A percentile compares a stretch with the other conserved stretches of the same genome.
Evolutionary conservation across 2,888 invertebrate species (phyloP).

Genomic region (Deilephila porcellus): DNA sequence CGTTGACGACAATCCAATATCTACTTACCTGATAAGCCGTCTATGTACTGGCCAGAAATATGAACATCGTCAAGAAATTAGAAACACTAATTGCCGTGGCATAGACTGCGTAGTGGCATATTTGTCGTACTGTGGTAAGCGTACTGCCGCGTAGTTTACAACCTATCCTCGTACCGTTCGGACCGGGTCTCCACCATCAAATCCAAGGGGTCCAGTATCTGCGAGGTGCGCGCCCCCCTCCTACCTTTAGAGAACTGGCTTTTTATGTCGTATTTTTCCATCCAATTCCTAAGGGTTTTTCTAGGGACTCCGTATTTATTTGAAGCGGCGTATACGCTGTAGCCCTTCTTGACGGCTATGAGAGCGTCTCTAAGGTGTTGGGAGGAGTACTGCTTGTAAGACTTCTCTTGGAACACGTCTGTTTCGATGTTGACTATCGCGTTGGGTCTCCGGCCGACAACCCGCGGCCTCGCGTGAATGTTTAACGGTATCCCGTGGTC

Average conservation of each 20-base stretch:
- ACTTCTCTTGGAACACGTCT: slow-evolving; percentile 80
- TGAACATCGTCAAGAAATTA: neutral
- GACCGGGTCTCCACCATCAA: slow-evolving; percentile 67
- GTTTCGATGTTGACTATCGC: slow-evolving; percentile 79
- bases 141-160: slow-evolving; percentile 29
- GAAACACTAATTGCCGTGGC: neutral
- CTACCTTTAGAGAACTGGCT: slow-evolving; percentile 82
- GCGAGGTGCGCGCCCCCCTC: slow-evolving; percentile 68
- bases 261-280: slow-evolving; percentile 84
- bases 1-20: no score
- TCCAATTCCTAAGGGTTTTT: slow-evolving; percentile 84
- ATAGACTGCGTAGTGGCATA: neutral
- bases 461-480: slow-evolving; percentile 75
- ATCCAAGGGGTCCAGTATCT: slow-evolving; percentile 73
- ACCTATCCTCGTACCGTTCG: slow-evolving; percentile 62
- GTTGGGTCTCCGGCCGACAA: slow-evolving; percentile 75
- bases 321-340: slow-evolving; percentile 84
- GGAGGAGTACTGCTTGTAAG: slow-evolving; percentile 82
- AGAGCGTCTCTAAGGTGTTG: slow-evolving; percentile 79
- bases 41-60: no score
- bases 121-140: neutral
- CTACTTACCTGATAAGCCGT: no score
- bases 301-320: slow-evolving; percentile 83
- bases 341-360: slow-evolving; percentile 81
- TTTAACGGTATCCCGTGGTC: slow-evolving; percentile 77